Conservation (phyloP, 2,797 vertebrate genomes). For the Pangasius mekongensis region DNA sequence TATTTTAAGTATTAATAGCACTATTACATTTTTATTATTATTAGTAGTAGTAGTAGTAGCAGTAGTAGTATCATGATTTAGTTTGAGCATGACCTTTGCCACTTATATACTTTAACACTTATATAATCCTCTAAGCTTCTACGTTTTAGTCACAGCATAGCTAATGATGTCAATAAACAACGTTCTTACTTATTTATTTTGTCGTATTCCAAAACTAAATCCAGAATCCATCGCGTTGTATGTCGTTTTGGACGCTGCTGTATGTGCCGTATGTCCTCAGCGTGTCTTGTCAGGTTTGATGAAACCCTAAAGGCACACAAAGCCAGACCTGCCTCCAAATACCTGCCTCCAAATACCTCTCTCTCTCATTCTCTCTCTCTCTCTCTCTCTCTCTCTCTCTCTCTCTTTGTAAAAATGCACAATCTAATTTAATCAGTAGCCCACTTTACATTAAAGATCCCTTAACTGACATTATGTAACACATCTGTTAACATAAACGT, state of each 20-base stretch:
- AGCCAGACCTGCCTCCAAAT: constrained; percentile 63
- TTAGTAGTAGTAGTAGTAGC: background rate
- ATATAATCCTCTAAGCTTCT: background rate
- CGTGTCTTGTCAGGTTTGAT: constrained; percentile 76
- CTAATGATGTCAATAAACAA: background rate
- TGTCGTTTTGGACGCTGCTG: background rate
- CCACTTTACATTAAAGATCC: background rate
- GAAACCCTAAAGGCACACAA: constrained; percentile 54
- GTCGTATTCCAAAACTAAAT: background rate
- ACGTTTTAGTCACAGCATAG: background rate
- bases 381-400: constrained; percentile 7
- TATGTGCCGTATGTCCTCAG: constrained; percentile 60
- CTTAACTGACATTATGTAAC: background rate
- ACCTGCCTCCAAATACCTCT: constrained; percentile 61
- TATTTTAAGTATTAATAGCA: background rate
- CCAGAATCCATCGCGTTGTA: background rate
- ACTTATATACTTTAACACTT: background rate
- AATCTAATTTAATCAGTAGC: background rate
- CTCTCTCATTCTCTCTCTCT: background rate
- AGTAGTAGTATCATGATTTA: background rate
- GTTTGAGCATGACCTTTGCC: background rate
- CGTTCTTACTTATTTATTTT: constrained; percentile 10
- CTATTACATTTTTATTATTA: background rate
- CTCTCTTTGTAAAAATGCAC: background rate
- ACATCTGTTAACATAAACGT: background rate